Evolutionary conservation across 2,888 invertebrate genomes (phyloP).

Genomic region (Scaptomyza polygonia): DNA sequence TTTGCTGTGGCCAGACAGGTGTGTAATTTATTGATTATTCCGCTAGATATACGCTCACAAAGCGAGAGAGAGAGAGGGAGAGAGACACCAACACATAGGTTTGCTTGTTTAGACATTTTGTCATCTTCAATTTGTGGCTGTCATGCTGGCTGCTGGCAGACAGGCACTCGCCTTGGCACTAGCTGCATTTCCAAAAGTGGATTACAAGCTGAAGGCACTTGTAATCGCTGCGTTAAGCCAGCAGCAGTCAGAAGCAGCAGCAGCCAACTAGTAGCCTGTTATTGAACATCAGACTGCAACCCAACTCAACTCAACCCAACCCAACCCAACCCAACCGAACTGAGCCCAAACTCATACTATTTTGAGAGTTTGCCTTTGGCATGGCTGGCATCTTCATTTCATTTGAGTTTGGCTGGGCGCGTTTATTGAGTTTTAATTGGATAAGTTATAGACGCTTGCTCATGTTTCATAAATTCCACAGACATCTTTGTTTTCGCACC

Average conservation of each 20-base stretch:
- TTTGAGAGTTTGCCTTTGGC: slow-evolving; percentile 26
- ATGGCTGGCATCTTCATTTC: slow-evolving; percentile 68
- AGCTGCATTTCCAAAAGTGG: slow-evolving; percentile 80
- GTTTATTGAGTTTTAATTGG: slow-evolving; percentile 81
- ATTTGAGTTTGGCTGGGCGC: slow-evolving; percentile 47
- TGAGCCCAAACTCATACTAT: not conserved
- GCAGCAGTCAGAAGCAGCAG: slow-evolving; percentile 27
- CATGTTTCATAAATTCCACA: slow-evolving; percentile 80
- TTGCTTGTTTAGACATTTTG: slow-evolving; percentile 80
- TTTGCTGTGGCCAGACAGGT: slow-evolving; percentile 82
- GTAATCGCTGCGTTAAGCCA: slow-evolving; percentile 81
- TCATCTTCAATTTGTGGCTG: slow-evolving; percentile 81
- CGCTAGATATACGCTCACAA: slow-evolving; percentile 67
- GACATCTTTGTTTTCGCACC: slow-evolving; percentile 68
- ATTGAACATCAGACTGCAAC: slow-evolving; percentile 60
- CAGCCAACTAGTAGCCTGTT: slow-evolving; percentile 36
- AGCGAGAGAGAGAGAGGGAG: slow-evolving; percentile 16
- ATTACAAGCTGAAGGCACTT: slow-evolving; percentile 80
- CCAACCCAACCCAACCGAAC: not conserved
- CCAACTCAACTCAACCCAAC: not conserved
- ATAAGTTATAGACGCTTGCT: slow-evolving; percentile 79
- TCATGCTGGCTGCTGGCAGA: slow-evolving; percentile 65
- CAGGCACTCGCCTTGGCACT: slow-evolving; percentile 42
- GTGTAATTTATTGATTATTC: slow-evolving; percentile 84
- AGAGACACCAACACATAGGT: slow-evolving; percentile 9